phyloP scores from a whole-genome alignment of 2,113 vertebrate genomes.

The Aegypius monachus region DNA sequence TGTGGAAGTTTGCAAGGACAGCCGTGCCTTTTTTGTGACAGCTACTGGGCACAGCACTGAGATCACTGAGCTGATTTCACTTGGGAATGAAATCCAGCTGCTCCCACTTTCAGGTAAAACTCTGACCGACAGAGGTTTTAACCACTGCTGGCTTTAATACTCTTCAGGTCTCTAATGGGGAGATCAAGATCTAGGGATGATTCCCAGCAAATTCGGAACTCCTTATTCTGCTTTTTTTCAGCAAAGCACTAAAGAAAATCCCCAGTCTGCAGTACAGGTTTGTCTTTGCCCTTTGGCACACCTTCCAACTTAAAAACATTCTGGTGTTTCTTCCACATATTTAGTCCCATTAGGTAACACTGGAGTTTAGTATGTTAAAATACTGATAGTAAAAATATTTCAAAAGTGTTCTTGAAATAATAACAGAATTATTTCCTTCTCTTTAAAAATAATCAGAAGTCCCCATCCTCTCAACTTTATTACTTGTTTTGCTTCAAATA shows the following conservation, averaged over 20 bases:
- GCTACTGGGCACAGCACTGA: background rate
- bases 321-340: background rate
- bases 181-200: background rate
- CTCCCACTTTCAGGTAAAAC: background rate
- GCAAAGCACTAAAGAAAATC: background rate
- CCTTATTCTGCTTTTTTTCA: background rate
- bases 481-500: conserved; percentile 12
- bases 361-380: background rate
- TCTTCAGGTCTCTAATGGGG: background rate
- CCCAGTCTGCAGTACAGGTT: background rate
- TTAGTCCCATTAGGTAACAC: background rate
- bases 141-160: background rate
- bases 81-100: background rate
- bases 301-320: background rate
- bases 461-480: background rate
- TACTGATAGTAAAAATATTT: background rate
- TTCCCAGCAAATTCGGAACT: background rate
- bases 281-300: background rate
- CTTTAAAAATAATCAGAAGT: background rate
- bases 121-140: background rate
- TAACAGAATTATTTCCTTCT: background rate
- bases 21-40: background rate
- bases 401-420: background rate
- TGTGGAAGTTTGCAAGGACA: conserved; percentile 11
- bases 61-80: background rate